Base-by-base conservation (phyloP, 2,797 vertebrate genomes). In the Austrolebias charrua region DNA sequence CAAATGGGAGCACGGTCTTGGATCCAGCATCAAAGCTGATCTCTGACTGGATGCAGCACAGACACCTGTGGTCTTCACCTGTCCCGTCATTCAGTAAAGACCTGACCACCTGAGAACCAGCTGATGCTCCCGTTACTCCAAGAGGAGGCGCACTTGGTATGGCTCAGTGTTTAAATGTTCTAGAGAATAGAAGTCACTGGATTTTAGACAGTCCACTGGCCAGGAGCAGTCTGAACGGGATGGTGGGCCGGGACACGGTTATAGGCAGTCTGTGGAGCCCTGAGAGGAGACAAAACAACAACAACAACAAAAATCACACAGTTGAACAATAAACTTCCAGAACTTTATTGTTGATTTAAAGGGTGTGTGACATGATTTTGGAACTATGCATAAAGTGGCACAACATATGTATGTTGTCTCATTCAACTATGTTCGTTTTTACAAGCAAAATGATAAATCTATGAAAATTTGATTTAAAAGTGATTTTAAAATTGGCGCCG, bases 231-330 rank as follows among this genome's bases (percentile, higher is more conserved):
- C 93, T 94, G 81, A 92, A 82, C 29, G 89, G 92, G 71, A 92
- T 60, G 15, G 89, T 89, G 75, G 87, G 90, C 67, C 92, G 90
- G 0, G 94, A 92, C 86, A 95, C 89, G 0, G 95, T 94, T 71
- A 94, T 89, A 4, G 95, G 95, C 69, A 98, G 84, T 75, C 91
- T 94, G 89, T 98, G 94, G 82, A 98, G 94, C 80, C 96, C 96
- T 98, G 83, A 16, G 42, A 18, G 66, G 50, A 66, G 18, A 66
- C 1, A 42, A 48, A 14, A 10, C n/a, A 42, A 10, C 44, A 53
- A 38, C 38, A 53, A 63, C 66, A 58, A 13, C 2, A 66, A 33
- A 6, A n/a, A 44, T 70, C 50, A 44, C 18, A 80, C 80, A 76
- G 66, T 56, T 62, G 72, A 73, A 68, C 40, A 48, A 53, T 24